phyloP scores from a whole-genome alignment of 2,888 invertebrate genomes.

The Emmelina monodactyla region DNA sequence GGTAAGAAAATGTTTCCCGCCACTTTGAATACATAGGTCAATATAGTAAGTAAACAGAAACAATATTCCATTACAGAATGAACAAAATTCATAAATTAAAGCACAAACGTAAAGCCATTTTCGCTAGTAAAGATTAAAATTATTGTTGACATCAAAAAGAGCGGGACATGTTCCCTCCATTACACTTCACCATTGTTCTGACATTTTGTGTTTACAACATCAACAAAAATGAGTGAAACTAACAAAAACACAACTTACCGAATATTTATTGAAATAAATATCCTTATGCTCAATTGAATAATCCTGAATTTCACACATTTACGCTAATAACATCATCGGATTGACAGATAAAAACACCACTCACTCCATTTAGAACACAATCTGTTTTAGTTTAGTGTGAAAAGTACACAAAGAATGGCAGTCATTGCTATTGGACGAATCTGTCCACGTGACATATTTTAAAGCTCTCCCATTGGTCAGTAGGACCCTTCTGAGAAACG shows the following conservation, averaged over 20 bases:
- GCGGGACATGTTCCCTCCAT: conserved; percentile 48
- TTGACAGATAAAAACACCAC: conserved; percentile 63
- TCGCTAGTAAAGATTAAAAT: conserved; percentile 1
- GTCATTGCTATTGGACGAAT: conserved; percentile 49
- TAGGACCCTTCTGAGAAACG: conserved; percentile 25
- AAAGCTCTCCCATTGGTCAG: conserved; percentile 45
- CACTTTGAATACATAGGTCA: too few relatives aligned
- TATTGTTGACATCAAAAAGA: conserved; percentile 57
- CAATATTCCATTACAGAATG: too few relatives aligned
- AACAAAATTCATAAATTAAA: too few relatives aligned
- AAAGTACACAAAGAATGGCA: conserved; percentile 66
- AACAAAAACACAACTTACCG: conserved; percentile 63
- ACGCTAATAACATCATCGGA: conserved; percentile 58
- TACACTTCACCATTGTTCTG: conserved; percentile 50
- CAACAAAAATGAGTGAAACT: conserved; percentile 17
- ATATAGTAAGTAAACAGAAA: too few relatives aligned
- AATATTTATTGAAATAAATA: conserved; percentile 71
- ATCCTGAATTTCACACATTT: conserved; percentile 76
- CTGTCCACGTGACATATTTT: conserved; percentile 57
- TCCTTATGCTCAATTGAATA: conserved; percentile 72
- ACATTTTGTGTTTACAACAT: conserved; percentile 35
- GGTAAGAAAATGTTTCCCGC: conserved; percentile 34
- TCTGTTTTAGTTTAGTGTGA: conserved; percentile 59
- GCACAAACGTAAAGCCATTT: background rate
- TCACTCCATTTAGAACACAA: conserved; percentile 61